These are phyloP conservation scores for Cladopsammia gracilis DNA, from an alignment of 64 coral and sea anemone species.

Conservation along the genomic window DNA sequence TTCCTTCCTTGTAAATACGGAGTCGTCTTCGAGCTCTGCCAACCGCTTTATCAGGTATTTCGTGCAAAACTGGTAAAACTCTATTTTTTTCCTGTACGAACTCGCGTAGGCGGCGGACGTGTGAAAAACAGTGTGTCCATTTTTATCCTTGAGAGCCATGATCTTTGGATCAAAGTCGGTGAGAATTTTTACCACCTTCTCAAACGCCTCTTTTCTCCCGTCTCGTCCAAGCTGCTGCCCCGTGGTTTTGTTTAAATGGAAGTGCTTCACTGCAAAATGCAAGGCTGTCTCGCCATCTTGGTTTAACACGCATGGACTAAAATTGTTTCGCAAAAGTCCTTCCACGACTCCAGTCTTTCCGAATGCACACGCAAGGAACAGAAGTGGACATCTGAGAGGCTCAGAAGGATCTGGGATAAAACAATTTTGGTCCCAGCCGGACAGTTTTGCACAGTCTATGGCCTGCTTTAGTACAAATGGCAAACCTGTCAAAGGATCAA, in stretches of 20 bases:
- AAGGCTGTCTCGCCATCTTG: constrained; percentile 9
- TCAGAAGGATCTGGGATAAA: constrained; percentile 13
- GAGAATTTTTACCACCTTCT: neutral
- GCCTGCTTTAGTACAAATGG: neutral
- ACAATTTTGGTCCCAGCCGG: neutral
- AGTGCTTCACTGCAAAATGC: neutral
- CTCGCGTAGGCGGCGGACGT: neutral
- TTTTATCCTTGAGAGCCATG: neutral
- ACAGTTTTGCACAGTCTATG: neutral
- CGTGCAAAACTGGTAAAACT: neutral
- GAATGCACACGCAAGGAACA: constrained; percentile 22
- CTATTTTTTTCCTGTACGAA: neutral
- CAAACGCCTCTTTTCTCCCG: neutral
- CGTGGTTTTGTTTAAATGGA: neutral
- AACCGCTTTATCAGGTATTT: neutral
- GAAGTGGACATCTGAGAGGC: neutral
- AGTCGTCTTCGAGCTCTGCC: neutral
- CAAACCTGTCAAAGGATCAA: neutral
- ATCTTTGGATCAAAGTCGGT: neutral
- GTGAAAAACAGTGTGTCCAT: neutral
- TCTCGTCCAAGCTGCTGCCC: neutral
- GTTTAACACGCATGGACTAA: neutral
- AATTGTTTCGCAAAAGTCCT: constrained; percentile 10
- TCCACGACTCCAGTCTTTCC: neutral
- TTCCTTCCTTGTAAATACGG: neutral